These are phyloP conservation scores for Tolypeutes matacus DNA, from an alignment of 2,797 vertebrate species.

Conservation along the genomic window DNA sequence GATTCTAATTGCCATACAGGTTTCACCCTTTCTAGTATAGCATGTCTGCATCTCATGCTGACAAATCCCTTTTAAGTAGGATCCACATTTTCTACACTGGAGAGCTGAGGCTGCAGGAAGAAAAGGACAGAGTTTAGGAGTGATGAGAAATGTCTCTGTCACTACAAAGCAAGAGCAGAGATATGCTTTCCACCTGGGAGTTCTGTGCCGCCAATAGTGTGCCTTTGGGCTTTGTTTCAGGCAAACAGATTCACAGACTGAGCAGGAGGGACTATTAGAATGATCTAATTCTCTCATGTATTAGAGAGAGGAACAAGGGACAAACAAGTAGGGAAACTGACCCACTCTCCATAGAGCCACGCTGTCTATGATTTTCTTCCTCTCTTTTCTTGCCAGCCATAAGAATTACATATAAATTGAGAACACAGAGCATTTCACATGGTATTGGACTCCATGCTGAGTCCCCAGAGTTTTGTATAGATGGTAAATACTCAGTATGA, in stretches of 20 bases:
- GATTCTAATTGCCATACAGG: neutral
- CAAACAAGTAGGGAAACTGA: no score
- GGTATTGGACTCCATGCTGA: no score
- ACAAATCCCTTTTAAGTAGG: neutral
- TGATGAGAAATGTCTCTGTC: neutral
- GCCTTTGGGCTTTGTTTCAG: neutral
- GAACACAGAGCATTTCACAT: no score
- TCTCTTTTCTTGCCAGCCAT: no score
- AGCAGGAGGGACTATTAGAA: neutral
- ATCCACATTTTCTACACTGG: neutral
- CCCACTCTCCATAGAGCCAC: no score
- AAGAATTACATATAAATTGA: no score
- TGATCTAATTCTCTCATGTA: no score
- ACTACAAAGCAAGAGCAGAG: no score
- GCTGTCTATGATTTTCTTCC: no score
- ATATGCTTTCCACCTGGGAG: neutral
- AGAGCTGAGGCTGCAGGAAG: neutral
- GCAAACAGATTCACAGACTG: neutral
- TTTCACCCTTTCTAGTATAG: neutral
- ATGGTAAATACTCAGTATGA: no score
- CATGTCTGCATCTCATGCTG: neutral
- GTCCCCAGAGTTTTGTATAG: no score
- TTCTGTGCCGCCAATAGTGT: neutral
- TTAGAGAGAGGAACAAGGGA: no score
- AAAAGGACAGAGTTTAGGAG: neutral